phyloP scores from a whole-genome alignment of 2,888 invertebrate species.

The Cerastoderma edule region DNA sequence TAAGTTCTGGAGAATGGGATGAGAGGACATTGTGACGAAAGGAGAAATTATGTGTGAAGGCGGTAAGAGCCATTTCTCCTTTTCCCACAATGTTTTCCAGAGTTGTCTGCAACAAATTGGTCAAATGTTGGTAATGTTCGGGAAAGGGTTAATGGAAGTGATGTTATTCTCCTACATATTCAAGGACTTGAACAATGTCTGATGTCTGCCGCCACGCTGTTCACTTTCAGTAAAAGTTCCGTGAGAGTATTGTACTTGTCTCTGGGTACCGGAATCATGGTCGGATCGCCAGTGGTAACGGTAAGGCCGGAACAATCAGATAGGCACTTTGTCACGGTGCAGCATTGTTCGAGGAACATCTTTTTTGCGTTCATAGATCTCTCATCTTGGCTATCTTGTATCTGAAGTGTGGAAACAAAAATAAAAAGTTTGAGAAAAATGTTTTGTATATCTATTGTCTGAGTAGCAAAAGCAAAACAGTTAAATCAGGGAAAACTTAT shows the following conservation, averaged over 20 bases:
- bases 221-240: constrained; percentile 20
- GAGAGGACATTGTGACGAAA: too few species aligned
- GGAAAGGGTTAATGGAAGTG: too few species aligned
- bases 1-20: too few species aligned
- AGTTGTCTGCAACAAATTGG: too few species aligned
- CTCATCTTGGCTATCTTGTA: constrained; percentile 15
- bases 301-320: background rate
- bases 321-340: constrained; percentile 15
- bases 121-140: too few species aligned
- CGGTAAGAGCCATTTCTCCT: too few species aligned
- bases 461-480: background rate
- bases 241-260: constrained; percentile 23
- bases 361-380: constrained; percentile 7
- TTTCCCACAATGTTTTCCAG: too few species aligned
- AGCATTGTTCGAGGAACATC: background rate
- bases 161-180: too few species aligned
- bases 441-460: background rate
- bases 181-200: constrained; percentile 13
- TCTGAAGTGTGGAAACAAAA: background rate
- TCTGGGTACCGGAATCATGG: background rate
- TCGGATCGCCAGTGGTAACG: background rate
- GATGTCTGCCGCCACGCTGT: constrained; percentile 21
- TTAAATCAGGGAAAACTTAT: too few species aligned
- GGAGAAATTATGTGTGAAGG: too few species aligned
- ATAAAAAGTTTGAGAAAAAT: background rate